Conservation (phyloP, 2,113 vertebrate species). For the Turnix velox region DNA sequence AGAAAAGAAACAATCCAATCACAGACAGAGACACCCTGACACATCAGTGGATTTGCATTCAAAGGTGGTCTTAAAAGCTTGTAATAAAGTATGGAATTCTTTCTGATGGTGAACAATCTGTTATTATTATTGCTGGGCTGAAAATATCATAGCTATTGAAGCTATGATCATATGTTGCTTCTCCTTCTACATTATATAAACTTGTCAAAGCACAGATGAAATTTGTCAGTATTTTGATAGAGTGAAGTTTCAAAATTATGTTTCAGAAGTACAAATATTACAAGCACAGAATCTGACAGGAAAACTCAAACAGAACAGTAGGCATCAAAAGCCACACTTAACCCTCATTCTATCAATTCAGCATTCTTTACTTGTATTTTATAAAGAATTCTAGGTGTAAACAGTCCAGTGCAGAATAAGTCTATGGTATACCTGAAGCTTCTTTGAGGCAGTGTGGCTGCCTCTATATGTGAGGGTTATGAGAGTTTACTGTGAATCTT, state of each 20-base stretch:
- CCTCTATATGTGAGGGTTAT: not conserved
- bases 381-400: not conserved
- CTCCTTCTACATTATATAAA: not conserved
- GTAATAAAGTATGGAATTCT: not conserved
- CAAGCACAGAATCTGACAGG: not conserved
- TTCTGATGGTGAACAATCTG: not conserved
- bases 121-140: not conserved
- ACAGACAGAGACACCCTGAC: too few species aligned
- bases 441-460: not conserved
- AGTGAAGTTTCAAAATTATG: not conserved
- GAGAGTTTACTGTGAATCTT: not conserved
- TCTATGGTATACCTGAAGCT: not conserved
- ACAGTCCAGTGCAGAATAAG: not conserved
- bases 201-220: not conserved
- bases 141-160: not conserved
- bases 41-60: not conserved
- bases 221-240: not conserved
- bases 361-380: not conserved
- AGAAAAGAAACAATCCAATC: too few species aligned
- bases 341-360: not conserved
- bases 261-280: not conserved
- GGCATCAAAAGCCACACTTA: not conserved
- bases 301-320: not conserved
- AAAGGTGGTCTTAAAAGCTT: not conserved
- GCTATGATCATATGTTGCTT: not conserved